Conservation (phyloP, 2,888 invertebrate genomes). For the Silvanus unidentatus region DNA sequence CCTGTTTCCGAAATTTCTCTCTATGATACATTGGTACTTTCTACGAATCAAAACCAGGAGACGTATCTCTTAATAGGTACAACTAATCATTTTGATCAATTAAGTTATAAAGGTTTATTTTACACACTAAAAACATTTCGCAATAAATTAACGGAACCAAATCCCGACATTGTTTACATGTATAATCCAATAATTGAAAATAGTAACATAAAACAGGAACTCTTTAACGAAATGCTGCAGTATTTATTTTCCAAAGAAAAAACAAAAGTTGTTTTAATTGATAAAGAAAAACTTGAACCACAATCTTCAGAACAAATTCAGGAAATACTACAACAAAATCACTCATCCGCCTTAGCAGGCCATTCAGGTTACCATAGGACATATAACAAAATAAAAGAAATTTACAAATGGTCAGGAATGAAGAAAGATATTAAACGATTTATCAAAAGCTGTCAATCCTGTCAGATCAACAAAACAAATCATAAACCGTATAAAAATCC, state of each 20-base stretch:
- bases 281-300: slow-evolving; percentile 5
- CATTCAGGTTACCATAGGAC: slow-evolving; percentile 9
- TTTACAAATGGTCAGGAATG: slow-evolving; percentile 1
- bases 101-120: neutral
- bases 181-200: slow-evolving; percentile 7
- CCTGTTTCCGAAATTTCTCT: neutral
- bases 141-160: slow-evolving; percentile 19
- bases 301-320: slow-evolving; percentile 3
- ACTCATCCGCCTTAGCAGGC: slow-evolving; percentile 3
- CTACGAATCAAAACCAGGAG: neutral
- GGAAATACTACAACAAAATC: slow-evolving; percentile 12
- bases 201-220: slow-evolving; percentile 7
- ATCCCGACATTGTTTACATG: no score
- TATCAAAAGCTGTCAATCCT: slow-evolving; percentile 7
- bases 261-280: slow-evolving; percentile 4
- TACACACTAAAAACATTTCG: neutral
- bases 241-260: slow-evolving; percentile 4
- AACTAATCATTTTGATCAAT: slow-evolving; percentile 4
- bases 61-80: neutral
- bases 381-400: slow-evolving; percentile 9
- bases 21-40: neutral
- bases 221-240: slow-evolving; percentile 4
- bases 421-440: slow-evolving; percentile 5
- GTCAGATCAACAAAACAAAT: slow-evolving; percentile 22
- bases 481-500: slow-evolving; percentile 20